Evolutionary conservation across 35 echinoderm and acorn worm genomes (phyloP).

Genomic region (Lytechinus pictus): DNA sequence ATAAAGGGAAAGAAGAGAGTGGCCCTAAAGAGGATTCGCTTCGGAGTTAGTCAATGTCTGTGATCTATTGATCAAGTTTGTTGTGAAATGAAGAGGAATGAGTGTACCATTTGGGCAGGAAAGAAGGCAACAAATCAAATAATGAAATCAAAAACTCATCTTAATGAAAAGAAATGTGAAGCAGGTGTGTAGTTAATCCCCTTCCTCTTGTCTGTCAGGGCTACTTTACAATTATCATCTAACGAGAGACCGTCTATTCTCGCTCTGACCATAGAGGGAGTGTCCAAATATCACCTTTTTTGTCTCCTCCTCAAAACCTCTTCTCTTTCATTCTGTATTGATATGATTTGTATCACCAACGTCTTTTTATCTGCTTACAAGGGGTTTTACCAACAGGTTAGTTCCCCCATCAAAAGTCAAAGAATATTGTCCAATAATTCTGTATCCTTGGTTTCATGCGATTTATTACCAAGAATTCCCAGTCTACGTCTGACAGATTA

Average conservation of each 20-base stretch:
- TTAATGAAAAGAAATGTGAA: constrained; percentile 50
- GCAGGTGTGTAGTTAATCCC: constrained; percentile 34
- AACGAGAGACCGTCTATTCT: not conserved
- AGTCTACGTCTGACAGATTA: not conserved
- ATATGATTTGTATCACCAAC: not conserved
- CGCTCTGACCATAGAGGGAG: not conserved
- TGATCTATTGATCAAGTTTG: constrained; percentile 19
- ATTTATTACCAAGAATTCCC: not conserved
- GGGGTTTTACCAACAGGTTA: not conserved
- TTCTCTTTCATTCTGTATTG: not conserved
- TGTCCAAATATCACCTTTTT: not conserved
- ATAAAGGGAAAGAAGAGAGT: not conserved
- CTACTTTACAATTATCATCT: constrained; percentile 28
- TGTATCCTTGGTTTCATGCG: not conserved
- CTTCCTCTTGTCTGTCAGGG: constrained; percentile 38
- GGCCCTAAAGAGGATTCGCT: constrained; percentile 16
- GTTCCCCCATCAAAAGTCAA: not conserved
- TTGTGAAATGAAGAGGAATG: constrained; percentile 31
- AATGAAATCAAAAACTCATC: constrained; percentile 37
- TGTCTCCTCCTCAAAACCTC: not conserved
- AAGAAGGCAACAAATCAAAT: constrained; percentile 37
- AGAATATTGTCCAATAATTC: not conserved
- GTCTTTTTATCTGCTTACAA: not conserved
- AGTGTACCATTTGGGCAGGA: constrained; percentile 7
- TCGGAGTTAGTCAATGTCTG: constrained; percentile 11